phyloP scores from a whole-genome alignment of 2,797 vertebrate genomes.

The Champsocephalus esox region DNA sequence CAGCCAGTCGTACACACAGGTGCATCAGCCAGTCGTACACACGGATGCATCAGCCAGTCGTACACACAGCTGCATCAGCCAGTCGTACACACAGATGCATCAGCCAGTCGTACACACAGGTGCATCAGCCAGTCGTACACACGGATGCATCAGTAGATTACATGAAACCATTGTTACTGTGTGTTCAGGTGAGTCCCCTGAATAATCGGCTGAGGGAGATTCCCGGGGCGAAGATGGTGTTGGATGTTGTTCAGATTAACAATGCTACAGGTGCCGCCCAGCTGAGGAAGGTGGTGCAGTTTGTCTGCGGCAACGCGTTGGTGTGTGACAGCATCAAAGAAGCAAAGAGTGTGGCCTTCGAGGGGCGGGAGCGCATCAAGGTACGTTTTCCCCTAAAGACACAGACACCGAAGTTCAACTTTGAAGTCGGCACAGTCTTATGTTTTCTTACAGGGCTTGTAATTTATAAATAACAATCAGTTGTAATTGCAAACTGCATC shows the following conservation, averaged over 20 bases:
- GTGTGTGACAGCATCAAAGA: constrained; percentile 93
- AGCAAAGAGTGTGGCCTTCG: constrained; percentile 89
- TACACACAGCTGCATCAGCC: too few species aligned
- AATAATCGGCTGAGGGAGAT: constrained; percentile 92
- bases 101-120: too few species aligned
- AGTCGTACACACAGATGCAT: too few species aligned
- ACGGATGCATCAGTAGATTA: background rate
- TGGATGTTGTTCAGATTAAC: constrained; percentile 91
- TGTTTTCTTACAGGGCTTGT: background rate
- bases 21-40: too few species aligned
- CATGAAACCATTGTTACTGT: background rate
- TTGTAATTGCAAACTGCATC: background rate
- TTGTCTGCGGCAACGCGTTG: constrained; percentile 92
- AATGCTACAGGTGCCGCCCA: constrained; percentile 53
- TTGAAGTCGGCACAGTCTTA: background rate
- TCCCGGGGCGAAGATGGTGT: constrained; percentile 90
- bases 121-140: background rate
- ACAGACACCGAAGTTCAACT: too few species aligned
- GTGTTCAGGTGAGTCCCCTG: constrained; percentile 88
- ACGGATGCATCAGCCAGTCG: too few species aligned
- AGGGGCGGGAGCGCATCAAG: constrained; percentile 86
- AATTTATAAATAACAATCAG: background rate
- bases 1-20: too few species aligned
- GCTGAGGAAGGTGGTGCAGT: constrained; percentile 91
- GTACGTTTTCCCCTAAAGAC: constrained; percentile 73